Evolutionary conservation across 2,888 invertebrate species (phyloP).

Genomic region (Fragum fragum): DNA sequence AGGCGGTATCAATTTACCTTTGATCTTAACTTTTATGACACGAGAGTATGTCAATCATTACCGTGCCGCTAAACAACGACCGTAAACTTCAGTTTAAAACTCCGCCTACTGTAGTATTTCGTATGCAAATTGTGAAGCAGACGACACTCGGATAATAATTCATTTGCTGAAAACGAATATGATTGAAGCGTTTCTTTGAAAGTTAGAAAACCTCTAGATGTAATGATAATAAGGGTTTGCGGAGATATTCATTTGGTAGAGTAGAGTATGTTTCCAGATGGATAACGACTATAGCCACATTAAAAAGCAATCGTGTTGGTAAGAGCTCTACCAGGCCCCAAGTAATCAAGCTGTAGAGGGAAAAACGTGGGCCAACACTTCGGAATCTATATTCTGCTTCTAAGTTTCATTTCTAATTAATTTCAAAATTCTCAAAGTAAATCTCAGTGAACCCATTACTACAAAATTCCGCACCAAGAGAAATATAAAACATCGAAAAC

Average conservation of each 20-base stretch:
- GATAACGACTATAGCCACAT: conserved; percentile 18
- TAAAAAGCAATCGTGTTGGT: conserved; percentile 19
- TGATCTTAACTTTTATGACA: conserved; percentile 72
- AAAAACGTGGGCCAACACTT: too few species aligned
- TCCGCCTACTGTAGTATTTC: conserved; percentile 50
- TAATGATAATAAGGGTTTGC: conserved; percentile 16
- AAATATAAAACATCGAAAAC: too few species aligned
- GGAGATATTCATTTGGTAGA: conserved; percentile 14
- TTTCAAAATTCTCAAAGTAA: too few species aligned
- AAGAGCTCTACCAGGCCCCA: neutral
- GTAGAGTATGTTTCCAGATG: conserved; percentile 11
- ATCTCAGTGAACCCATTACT: too few species aligned
- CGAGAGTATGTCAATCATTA: conserved; percentile 70
- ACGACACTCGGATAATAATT: conserved; percentile 24
- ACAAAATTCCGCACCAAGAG: too few species aligned
- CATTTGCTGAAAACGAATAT: conserved; percentile 28
- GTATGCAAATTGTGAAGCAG: conserved; percentile 26
- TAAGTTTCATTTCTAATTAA: too few species aligned
- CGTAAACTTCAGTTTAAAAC: conserved; percentile 56
- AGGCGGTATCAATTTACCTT: conserved; percentile 73
- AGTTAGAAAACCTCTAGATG: conserved; percentile 11
- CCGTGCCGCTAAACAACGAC: conserved; percentile 51
- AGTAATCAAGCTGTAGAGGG: too few species aligned
- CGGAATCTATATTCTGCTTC: too few species aligned
- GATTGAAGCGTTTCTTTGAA: conserved; percentile 29